Evolutionary conservation across 2,888 invertebrate genomes (phyloP).

Genomic region (Junonia oenone): DNA sequence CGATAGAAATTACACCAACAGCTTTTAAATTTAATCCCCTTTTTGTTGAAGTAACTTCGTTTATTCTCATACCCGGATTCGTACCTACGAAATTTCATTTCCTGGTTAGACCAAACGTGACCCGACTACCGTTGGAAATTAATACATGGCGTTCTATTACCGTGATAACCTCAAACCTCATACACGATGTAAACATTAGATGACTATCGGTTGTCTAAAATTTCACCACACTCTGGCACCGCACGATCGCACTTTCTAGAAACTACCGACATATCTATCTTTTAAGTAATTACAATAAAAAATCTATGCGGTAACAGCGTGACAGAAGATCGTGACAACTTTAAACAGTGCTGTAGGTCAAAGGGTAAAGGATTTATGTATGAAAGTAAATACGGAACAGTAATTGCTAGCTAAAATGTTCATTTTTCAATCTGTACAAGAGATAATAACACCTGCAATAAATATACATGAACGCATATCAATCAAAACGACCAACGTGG

Average conservation of each 20-base stretch:
- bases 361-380: neutral
- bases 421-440: neutral
- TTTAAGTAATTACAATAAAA: slow-evolving; percentile 7
- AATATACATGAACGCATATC: neutral
- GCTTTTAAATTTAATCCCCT: neutral
- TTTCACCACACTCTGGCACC: slow-evolving; percentile 41
- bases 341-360: neutral
- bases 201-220: slow-evolving; percentile 36
- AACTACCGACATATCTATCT: slow-evolving; percentile 33
- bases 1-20: neutral
- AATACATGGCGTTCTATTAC: slow-evolving; percentile 32
- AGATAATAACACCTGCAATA: neutral
- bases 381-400: neutral
- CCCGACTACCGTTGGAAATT: slow-evolving; percentile 22
- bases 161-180: slow-evolving; percentile 37
- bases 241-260: slow-evolving; percentile 50
- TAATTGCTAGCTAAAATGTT: too few species aligned
- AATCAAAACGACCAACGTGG: neutral
- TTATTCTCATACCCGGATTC: neutral
- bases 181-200: slow-evolving; percentile 38
- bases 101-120: slow-evolving; percentile 24
- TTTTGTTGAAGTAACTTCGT: neutral
- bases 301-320: neutral
- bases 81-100: slow-evolving; percentile 15
- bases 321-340: slow-evolving; percentile 1